Evolutionary conservation across 1,140 invertebrate species (phyloP), one percentile per base, ranked within the genome.

Genomic region (Agrypnia vestita): DNA sequence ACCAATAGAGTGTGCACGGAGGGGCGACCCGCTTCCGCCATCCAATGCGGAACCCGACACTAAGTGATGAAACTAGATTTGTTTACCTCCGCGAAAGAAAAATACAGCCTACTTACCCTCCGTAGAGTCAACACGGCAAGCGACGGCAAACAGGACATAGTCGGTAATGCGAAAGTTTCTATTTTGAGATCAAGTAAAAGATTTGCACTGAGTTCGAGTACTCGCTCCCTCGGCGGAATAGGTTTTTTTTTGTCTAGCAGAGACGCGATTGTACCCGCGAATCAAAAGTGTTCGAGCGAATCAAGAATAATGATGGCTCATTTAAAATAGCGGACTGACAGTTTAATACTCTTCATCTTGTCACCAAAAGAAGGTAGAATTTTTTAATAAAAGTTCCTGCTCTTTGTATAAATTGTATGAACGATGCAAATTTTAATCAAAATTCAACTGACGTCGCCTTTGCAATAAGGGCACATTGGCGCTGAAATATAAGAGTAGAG

Each of bases 11-110:
- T 73, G 78, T 49, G 77, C 64, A 51, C 79, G 80, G 67, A 80
- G 62, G n/a, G 78, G 81, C 73, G 81, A 82, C 76, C 80, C 64
- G 77, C 53, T 82, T 79, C 72, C 76, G 61, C 76, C 76, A 47
- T 73, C 77, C 61, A 67, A 69, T 79, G 53, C 71, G 64, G 76
- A 71, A 71, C 62, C 49, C 53, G 76, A 82, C 77, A 69, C 76
- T 80, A 80, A 82, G 81, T 82, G 81, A 82, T 82, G 81, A 80
- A 76, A 76, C 76, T 79, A 80, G 78, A 83, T 83, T 83, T 83
- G 82, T 83, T 83, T 83, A 78, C 78, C 61, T 49, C 78, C 47
- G 59, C 78, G 59, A 80, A 83, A 83, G 79, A 83, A 83, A 83
- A 83, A 83, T 80, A 83, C 75, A 78, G 76, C 56, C 74, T 76